Evolutionary conservation across 2,888 invertebrate genomes (phyloP), one percentile per base, ranked within the genome.

Genomic region (Drosophila pseudotakahashii): DNA sequence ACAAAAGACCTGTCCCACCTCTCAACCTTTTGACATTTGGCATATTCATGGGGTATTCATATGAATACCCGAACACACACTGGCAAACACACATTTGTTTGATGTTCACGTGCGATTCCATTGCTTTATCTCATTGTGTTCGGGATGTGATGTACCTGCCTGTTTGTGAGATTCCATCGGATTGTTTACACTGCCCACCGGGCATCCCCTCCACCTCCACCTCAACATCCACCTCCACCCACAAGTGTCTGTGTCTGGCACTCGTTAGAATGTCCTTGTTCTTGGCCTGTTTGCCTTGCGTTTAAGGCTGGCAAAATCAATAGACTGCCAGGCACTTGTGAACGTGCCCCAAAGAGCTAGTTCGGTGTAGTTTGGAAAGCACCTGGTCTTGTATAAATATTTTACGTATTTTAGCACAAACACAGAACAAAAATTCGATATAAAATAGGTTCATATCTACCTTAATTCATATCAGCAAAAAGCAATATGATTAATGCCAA

Each of bases 181-280:
- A 19, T 48, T 68, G 59, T 74, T 77, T 75, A 50, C 64, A 48
- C 59, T 62, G 68, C 13, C 7, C 66, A 71, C 34, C 34, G 32
- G 13, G 34, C 34, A 34, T 34, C 34, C 34, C 19, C 11, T 16
- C 32, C 14, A 26, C 26, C 26, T 26, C 26, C 5, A 26, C 19
- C 11, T 16, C 32, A 13, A 26, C 26, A 5, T 26, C 26, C 5
- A 26, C 11, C 34, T 39, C 26, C 41, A 30, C 44, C 36, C 45
- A 52, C 44, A 44, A 51, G 61, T 36, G 51, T 71, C 62, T 61
- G 39, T 36, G 53, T 39, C 45, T 42, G 42, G 50, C 41, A 44
- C 45, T 58, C 45, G 59, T 53, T 59, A 41, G 70, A 32, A 30
- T 34, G 67, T 47, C 67, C 45, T 48, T 54, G 66, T 53, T 67